These are phyloP conservation scores for Autographa pulchrina DNA, from an alignment of 2,888 invertebrate species.

Conservation along the genomic window DNA sequence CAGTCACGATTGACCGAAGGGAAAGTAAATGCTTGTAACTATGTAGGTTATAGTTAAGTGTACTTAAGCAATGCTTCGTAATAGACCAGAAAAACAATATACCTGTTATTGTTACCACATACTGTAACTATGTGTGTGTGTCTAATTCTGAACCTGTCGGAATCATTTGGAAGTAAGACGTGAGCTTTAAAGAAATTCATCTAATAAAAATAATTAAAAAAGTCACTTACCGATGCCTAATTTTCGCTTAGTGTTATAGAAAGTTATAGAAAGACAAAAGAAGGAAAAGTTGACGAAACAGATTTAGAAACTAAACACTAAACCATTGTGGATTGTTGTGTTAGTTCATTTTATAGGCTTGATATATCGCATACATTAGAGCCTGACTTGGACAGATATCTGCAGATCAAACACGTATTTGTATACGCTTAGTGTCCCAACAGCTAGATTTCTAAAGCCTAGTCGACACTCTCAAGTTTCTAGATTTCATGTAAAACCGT, in stretches of 20 bases:
- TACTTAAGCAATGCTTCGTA: not conserved
- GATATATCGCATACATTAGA: not conserved
- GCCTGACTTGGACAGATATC: not conserved
- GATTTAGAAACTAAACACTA: not conserved
- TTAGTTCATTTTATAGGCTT: not conserved
- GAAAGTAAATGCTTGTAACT: slow-evolving; percentile 32
- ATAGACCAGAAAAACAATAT: not conserved
- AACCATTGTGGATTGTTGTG: not conserved
- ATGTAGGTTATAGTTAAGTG: not conserved
- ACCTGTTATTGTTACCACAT: not conserved
- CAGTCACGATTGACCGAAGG: slow-evolving; percentile 21
- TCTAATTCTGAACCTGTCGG: not conserved
- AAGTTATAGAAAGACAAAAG: no score
- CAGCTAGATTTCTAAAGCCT: not conserved
- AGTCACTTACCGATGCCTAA: no score
- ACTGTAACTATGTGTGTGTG: not conserved
- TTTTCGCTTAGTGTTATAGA: no score
- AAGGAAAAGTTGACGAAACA: not conserved
- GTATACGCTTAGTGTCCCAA: not conserved
- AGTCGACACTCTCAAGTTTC: not conserved
- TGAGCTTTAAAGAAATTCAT: not conserved
- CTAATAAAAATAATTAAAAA: no score
- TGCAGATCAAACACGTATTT: not conserved
- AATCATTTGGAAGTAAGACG: not conserved
- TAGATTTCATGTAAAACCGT: not conserved